These are phyloP conservation scores for Microctonus aethiopoides DNA, from an alignment of 2,888 invertebrate species.

Conservation along the genomic window DNA sequence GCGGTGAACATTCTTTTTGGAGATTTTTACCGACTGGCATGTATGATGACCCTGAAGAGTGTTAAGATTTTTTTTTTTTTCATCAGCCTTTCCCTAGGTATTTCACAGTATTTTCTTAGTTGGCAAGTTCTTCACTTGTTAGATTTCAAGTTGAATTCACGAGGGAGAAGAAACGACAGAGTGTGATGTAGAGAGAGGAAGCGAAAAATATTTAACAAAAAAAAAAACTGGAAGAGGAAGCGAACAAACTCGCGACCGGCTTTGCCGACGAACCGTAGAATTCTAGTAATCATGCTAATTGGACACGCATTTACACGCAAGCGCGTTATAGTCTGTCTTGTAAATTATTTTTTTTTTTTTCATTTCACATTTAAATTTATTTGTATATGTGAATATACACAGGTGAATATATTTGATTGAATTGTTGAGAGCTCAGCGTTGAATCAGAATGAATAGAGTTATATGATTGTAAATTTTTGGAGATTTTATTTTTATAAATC, in stretches of 20 bases:
- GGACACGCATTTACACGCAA: constrained; percentile 29
- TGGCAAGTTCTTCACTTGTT: background rate
- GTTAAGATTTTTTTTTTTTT: constrained; percentile 21
- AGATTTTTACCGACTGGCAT: constrained; percentile 35
- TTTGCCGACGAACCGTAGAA: constrained; percentile 24
- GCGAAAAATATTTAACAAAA: background rate
- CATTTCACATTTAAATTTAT: constrained; percentile 1
- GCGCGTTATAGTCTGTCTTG: background rate
- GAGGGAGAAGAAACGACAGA: background rate
- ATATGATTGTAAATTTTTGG: background rate
- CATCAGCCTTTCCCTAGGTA: constrained; percentile 3
- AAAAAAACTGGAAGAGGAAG: constrained; percentile 12
- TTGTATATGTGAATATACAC: background rate
- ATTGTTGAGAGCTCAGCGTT: background rate
- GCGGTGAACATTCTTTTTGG: constrained; percentile 38
- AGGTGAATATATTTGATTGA: no score
- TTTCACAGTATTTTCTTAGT: constrained; percentile 5
- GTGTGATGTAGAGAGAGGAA: background rate
- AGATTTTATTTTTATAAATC: background rate
- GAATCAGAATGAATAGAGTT: background rate
- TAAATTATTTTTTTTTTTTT: background rate
- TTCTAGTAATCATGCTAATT: constrained; percentile 23
- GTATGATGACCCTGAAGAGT: constrained; percentile 31
- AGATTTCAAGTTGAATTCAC: background rate
- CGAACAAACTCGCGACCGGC: constrained; percentile 20